Evolutionary conservation across 2,888 invertebrate species (phyloP).

Genomic region (Diplolepis rosae): DNA sequence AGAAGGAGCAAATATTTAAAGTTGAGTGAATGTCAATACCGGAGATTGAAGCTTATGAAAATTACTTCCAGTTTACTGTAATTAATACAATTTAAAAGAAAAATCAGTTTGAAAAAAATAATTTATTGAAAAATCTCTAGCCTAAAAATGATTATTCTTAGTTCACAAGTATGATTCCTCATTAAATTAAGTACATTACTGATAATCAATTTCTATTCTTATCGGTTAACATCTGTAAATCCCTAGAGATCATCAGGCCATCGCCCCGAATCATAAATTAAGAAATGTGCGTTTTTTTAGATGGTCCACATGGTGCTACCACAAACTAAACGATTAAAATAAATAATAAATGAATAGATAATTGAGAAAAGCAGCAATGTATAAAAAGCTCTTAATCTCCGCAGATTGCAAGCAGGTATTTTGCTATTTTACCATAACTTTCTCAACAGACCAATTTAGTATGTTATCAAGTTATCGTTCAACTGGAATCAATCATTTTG

Average conservation of each 20-base stretch:
- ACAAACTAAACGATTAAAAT: background rate
- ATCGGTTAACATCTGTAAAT: conserved; percentile 2
- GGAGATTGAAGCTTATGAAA: background rate
- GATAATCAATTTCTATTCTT: background rate
- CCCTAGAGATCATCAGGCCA: background rate
- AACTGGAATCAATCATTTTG: conserved; percentile 44
- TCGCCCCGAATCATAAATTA: background rate
- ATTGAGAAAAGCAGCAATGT: background rate
- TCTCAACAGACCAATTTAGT: conserved; percentile 38
- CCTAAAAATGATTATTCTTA: no score
- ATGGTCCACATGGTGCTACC: conserved; percentile 19
- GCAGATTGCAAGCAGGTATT: conserved; percentile 12
- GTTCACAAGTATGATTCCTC: no score
- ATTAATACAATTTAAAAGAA: background rate
- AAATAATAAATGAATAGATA: background rate
- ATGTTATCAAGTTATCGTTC: conserved; percentile 33
- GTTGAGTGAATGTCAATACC: background rate
- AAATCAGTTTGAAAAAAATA: background rate
- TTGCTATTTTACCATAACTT: conserved; percentile 6
- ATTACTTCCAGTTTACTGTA: background rate
- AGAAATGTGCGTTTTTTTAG: conserved; percentile 7
- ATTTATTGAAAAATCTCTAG: background rate
- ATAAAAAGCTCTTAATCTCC: background rate
- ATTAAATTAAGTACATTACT: no score
- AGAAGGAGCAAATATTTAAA: background rate